Percentiles rank a stretch among this genome's conserved stretches.
phyloP scores from a whole-genome alignment of 2,113 vertebrate genomes.

The Saimiri boliviensis region DNA sequence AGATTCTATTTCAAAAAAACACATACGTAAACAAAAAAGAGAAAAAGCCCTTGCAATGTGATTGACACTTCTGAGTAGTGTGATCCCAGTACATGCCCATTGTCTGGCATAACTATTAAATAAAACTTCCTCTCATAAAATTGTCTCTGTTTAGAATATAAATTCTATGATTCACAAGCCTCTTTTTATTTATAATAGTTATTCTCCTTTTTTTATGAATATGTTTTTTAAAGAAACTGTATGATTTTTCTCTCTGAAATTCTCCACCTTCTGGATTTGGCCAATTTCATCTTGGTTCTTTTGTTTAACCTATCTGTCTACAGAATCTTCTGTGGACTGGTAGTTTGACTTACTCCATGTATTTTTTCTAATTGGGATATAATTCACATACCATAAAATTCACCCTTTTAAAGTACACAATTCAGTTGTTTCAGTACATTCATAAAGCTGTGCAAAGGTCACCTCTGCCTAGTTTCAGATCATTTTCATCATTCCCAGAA shows the following conservation, averaged over 20 bases:
- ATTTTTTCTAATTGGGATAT: background rate
- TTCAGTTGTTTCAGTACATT: background rate
- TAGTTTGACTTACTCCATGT: background rate
- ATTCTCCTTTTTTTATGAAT: background rate
- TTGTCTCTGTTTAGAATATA: background rate
- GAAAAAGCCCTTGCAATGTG: background rate
- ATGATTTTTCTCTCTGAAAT: background rate
- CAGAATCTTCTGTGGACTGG: background rate
- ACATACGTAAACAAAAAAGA: background rate
- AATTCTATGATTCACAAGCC: background rate
- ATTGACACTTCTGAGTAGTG: background rate
- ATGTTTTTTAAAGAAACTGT: background rate
- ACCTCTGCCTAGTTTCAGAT: background rate
- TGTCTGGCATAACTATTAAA: background rate
- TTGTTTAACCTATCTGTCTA: background rate
- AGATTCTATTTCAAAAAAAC: background rate
- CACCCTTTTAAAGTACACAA: background rate
- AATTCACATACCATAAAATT: constrained; percentile 18
- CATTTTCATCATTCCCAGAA: background rate
- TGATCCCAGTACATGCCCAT: background rate
- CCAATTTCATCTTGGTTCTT: background rate
- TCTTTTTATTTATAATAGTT: background rate
- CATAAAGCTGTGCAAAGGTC: background rate
- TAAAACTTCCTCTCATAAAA: background rate
- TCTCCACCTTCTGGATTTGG: background rate